Percentiles rank a stretch among this genome's conserved stretches.
Evolutionary conservation across 35 echinoderm and acorn worm species (phyloP).

Genomic region (Eucidaris tribuloides): DNA sequence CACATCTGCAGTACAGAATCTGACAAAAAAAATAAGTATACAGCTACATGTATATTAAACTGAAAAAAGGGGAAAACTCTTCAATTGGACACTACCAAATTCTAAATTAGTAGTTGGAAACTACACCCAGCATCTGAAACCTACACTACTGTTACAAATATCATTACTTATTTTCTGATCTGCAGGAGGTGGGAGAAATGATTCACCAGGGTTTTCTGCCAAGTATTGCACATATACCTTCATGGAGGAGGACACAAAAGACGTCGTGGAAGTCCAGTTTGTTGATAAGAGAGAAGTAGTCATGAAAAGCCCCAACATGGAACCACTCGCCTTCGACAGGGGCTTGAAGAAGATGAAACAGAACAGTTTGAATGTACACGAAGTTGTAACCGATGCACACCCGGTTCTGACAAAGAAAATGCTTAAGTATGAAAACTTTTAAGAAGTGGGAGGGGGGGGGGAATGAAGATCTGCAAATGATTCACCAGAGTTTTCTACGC

Average conservation of each 20-base stretch:
- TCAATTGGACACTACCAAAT: not conserved
- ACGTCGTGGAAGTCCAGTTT: slow-evolving; percentile 18
- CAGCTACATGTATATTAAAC: not conserved
- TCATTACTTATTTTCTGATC: not conserved
- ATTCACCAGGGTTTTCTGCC: slow-evolving; percentile 38
- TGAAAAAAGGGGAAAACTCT: not conserved
- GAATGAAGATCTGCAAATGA: no score
- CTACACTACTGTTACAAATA: not conserved
- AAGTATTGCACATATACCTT: slow-evolving; percentile 53
- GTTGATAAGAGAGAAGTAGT: slow-evolving; percentile 29
- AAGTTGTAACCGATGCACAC: slow-evolving; percentile 56
- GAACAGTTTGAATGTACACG: not conserved
- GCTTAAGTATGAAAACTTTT: no score
- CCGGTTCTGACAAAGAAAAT: slow-evolving; percentile 17
- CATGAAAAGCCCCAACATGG: slow-evolving; percentile 42
- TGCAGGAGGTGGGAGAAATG: slow-evolving; percentile 57
- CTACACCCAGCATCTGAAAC: no score
- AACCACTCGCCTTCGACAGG: not conserved
- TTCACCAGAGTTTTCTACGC: no score
- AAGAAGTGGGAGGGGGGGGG: no score
- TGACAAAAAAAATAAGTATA: not conserved
- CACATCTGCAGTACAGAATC: not conserved
- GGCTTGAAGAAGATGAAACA: not conserved
- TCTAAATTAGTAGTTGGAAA: not conserved
- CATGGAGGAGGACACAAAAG: slow-evolving; percentile 17